phyloP scores from a whole-genome alignment of 2,888 invertebrate species.

The Leuctra nigra region DNA sequence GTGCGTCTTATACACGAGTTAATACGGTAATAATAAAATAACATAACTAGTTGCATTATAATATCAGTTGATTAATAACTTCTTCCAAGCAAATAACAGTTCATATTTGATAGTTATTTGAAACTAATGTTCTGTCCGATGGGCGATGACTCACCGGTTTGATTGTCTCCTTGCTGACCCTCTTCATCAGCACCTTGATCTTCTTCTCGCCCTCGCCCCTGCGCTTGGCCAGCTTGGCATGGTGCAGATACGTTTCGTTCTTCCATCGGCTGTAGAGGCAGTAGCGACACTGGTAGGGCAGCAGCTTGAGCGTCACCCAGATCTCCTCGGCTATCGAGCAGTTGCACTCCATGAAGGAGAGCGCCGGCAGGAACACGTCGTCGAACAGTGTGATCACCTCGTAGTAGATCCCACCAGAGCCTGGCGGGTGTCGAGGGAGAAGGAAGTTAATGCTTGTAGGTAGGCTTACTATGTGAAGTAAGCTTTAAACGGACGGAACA shows the following conservation, averaged over 20 bases:
- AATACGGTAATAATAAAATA: too few species aligned
- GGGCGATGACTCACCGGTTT: conserved; percentile 64
- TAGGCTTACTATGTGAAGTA: too few species aligned
- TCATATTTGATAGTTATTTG: too few species aligned
- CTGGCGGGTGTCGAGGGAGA: too few species aligned
- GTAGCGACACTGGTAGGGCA: conserved; percentile 79
- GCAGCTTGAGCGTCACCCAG: conserved; percentile 81
- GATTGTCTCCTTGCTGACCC: conserved; percentile 96
- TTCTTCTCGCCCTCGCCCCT: conserved; percentile 83
- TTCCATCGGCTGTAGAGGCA: conserved; percentile 96
- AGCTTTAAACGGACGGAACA: too few species aligned
- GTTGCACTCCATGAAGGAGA: conserved; percentile 89
- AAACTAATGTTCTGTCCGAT: too few species aligned
- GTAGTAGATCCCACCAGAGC: too few species aligned
- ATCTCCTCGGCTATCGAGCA: conserved; percentile 95
- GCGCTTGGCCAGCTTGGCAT: conserved; percentile 77
- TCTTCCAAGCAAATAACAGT: too few species aligned
- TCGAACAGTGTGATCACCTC: conserved; percentile 83
- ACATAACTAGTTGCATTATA: too few species aligned
- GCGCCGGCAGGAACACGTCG: conserved; percentile 79
- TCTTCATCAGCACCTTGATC: conserved; percentile 94
- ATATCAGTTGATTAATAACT: too few species aligned
- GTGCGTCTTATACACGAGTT: too few species aligned
- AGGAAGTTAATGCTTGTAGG: too few species aligned
- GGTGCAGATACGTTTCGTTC: conserved; percentile 74